phyloP scores from a whole-genome alignment of 2,113 vertebrate species.

The Amphiprion ocellaris region DNA sequence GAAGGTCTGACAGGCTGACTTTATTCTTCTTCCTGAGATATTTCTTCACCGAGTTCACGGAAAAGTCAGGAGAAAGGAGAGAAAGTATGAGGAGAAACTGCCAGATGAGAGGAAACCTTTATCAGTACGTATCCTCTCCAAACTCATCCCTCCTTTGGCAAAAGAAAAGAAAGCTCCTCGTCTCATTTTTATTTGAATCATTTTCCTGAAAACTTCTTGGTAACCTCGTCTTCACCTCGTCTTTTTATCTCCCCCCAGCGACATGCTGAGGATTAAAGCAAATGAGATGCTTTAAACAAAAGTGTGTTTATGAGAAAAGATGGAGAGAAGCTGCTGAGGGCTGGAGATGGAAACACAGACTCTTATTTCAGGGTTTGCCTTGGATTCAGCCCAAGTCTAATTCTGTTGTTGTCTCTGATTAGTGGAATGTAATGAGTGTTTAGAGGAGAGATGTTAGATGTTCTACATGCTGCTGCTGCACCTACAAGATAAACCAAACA shows the following conservation, averaged over 20 bases:
- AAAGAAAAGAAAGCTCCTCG: slow-evolving; percentile 41
- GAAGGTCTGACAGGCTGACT: no score
- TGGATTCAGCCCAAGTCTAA: slow-evolving; percentile 12
- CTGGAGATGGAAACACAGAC: neutral
- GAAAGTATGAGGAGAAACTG: no score
- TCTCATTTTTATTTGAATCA: slow-evolving; percentile 38
- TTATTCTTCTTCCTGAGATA: no score
- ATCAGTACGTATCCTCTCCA: slow-evolving; percentile 31
- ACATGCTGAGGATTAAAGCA: slow-evolving; percentile 53
- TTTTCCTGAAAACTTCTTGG: slow-evolving; percentile 40
- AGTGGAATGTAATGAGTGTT: neutral
- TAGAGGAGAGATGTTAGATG: neutral
- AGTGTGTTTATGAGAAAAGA: slow-evolving; percentile 13
- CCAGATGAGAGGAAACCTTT: slow-evolving; percentile 5
- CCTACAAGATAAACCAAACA: neutral
- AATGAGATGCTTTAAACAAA: slow-evolving; percentile 40
- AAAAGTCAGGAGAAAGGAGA: no score
- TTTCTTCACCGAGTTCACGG: no score
- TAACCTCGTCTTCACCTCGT: slow-evolving; percentile 48
- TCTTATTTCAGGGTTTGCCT: slow-evolving; percentile 7
- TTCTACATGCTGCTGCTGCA: neutral
- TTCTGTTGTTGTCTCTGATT: slow-evolving; percentile 11
- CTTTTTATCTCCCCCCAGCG: slow-evolving; percentile 33
- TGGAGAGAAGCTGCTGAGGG: neutral
- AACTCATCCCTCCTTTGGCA: slow-evolving; percentile 56